phyloP scores from a whole-genome alignment of 2,113 vertebrate genomes.

The Micromys minutus region DNA sequence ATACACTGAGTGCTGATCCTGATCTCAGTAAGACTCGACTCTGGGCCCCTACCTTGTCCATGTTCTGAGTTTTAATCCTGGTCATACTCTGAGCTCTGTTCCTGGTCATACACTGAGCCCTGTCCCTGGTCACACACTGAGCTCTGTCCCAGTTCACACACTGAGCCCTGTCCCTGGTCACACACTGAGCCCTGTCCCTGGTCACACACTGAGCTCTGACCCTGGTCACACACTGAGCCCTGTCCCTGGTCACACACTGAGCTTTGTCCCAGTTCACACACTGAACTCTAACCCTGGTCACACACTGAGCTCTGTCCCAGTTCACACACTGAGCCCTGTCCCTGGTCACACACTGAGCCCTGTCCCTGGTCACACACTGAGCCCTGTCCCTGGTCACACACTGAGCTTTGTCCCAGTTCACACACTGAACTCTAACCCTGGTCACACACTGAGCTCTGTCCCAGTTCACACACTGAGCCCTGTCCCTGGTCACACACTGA shows the following conservation, averaged over 20 bases:
- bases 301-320: not conserved
- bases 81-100: not conserved
- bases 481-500: no score
- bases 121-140: not conserved
- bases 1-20: not conserved
- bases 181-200: fast-evolving
- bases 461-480: no score
- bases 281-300: not conserved
- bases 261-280: no score
- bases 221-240: not conserved
- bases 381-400: no score
- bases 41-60: not conserved
- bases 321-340: not conserved
- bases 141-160: no score
- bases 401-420: no score
- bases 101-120: not conserved
- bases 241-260: not conserved
- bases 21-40: no score
- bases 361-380: not conserved
- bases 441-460: no score
- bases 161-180: no score
- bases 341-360: not conserved
- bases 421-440: no score
- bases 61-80: not conserved
- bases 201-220: not conserved